Evolutionary conservation across 1,140 invertebrate genomes (phyloP), one percentile per base, ranked within the genome.

Genomic region (Drosophila parabipectinata): DNA sequence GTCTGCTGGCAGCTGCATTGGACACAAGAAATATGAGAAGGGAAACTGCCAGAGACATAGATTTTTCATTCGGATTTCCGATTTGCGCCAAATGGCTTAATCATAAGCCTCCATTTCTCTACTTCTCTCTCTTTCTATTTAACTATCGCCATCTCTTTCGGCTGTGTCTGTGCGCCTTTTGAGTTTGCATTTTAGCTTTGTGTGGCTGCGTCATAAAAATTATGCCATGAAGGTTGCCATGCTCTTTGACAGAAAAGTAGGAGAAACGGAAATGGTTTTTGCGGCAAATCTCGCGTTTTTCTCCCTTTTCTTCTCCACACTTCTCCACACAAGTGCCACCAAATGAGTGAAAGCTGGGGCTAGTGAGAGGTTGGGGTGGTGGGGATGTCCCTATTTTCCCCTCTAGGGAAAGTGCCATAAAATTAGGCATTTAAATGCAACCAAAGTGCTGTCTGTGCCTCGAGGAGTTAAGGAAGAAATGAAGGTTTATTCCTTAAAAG

Each of bases 21-120:
- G 62, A 61, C 62, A 66, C 1, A 14, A 39, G 21, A 44, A 32
- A 53, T 64, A 21, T 66, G 63, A 32, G 15, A 10, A 24, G 10
- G 15, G 18, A 12, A 34, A 12, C 18, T 48, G 37, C 44, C 71
- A 58, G 37, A 59, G 56, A 59, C 72, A 72, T 57, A 41, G 67
- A 74, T 67, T 74, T 85, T 79, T 57, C 41, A 54, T 52, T 56
- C 51, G 37, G 37, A 77, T 72, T 54, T 71, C 56, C 72, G 77
- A 77, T 80, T 77, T 64, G 26, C 77, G 58, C 37, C 60, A 72
- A 87, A 84, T 85, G 77, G 60, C 64, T 73, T 87, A 73, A 84
- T 85, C 77, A 84, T 80, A 48, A 15, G n/a, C 39, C 53, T 47
- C 12, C 14, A 39, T 41, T 48, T 7, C 21, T 21, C 21, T 21